Conservation (phyloP, 2,113 vertebrate species). For the Tyrannus savana region DNA sequence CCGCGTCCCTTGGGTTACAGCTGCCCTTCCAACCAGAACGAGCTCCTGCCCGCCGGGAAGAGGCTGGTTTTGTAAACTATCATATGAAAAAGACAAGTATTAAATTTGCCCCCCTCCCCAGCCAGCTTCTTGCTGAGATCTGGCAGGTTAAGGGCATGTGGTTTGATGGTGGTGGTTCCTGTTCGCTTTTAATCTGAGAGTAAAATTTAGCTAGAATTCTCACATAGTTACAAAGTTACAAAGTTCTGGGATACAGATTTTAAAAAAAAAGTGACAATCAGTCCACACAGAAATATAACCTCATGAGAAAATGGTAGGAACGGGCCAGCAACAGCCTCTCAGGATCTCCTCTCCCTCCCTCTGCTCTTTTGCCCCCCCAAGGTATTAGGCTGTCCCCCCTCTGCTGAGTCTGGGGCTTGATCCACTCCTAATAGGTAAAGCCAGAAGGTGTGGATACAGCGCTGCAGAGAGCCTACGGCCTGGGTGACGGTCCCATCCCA, state of each 20-base stretch:
- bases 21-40: not conserved
- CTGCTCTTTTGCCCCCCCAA: no score
- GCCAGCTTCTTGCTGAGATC: not conserved
- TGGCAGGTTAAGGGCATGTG: fast-evolving
- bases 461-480: not conserved
- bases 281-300: not conserved
- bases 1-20: fast-evolving
- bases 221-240: no score
- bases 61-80: not conserved
- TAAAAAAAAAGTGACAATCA: not conserved
- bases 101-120: not conserved
- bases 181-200: not conserved
- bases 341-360: not conserved
- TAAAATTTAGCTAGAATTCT: not conserved
- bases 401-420: not conserved
- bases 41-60: not conserved
- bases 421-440: fast-evolving
- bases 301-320: not conserved
- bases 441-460: not conserved
- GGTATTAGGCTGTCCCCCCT: not conserved
- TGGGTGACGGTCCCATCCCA: fast-evolving
- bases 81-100: not conserved
- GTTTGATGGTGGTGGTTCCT: not conserved
- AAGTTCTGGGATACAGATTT: not conserved
- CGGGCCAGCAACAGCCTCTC: fast-evolving